phyloP scores from a whole-genome alignment of 23 tunicate species.

The Trididemnum miniatum region DNA sequence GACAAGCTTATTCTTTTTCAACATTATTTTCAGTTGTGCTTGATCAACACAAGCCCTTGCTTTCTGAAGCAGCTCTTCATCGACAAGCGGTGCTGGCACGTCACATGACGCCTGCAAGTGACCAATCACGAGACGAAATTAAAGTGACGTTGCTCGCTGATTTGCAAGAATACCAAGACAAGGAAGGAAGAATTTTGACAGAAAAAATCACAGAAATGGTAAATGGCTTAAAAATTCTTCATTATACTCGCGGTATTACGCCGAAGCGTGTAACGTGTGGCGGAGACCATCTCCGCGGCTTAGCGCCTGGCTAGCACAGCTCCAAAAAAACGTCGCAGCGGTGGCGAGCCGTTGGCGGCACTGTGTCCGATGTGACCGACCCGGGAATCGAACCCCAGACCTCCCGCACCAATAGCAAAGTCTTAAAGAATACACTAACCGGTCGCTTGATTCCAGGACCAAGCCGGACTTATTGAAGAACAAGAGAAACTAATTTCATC shows the following conservation, averaged over 20 bases:
- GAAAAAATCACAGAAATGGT: conserved; percentile 55
- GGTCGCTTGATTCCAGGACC: conserved; percentile 24
- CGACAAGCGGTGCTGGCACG: conserved; percentile 54
- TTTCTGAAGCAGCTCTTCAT: conserved; percentile 59
- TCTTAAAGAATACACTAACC: no score
- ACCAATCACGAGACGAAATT: conserved; percentile 54
- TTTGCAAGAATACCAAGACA: conserved; percentile 74
- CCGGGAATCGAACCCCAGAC: no score
- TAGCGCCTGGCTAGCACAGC: no score
- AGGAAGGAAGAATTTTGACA: conserved; percentile 12
- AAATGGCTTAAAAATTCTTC: no score
- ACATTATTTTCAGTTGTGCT: conserved; percentile 35
- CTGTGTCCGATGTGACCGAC: no score
- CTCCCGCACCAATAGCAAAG: no score
- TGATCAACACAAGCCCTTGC: conserved; percentile 28
- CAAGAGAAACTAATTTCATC: conserved; percentile 43
- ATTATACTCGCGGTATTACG: no score
- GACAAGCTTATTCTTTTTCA: neutral
- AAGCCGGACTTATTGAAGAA: conserved; percentile 40
- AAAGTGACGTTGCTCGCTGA: conserved; percentile 61
- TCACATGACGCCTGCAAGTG: conserved; percentile 28
- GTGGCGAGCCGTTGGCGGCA: no score
- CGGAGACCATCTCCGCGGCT: no score
- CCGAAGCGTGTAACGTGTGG: no score
- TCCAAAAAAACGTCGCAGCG: no score